phyloP scores from a whole-genome alignment of 1,140 invertebrate genomes.

The Diabrotica undecimpunctata region DNA sequence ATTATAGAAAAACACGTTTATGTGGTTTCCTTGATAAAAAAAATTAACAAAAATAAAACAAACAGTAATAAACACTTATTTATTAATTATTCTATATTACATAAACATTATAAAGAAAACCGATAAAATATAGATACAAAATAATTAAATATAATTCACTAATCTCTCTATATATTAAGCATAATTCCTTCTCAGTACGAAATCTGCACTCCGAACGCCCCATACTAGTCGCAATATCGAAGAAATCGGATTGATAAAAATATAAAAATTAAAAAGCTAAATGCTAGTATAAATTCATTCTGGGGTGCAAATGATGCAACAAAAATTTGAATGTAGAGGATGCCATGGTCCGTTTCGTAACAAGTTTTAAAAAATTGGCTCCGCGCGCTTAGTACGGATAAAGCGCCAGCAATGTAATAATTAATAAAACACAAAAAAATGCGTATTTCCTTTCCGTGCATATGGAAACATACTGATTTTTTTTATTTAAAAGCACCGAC shows the following conservation, averaged over 20 bases:
- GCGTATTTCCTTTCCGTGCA: too few relatives aligned
- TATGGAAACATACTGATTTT: too few relatives aligned
- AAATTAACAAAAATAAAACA: too few relatives aligned
- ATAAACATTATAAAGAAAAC: not conserved
- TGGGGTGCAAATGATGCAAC: not conserved
- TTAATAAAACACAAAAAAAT: too few relatives aligned
- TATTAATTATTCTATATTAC: not conserved
- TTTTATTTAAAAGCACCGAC: too few relatives aligned
- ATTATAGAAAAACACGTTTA: too few relatives aligned
- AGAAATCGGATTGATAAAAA: not conserved
- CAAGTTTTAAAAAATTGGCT: too few relatives aligned
- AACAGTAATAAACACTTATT: too few relatives aligned
- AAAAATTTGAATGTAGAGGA: not conserved
- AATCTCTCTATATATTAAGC: not conserved
- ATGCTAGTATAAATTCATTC: not conserved
- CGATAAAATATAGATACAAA: conserved; percentile 3
- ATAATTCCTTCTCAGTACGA: not conserved
- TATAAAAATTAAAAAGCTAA: not conserved
- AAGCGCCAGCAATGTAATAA: too few relatives aligned
- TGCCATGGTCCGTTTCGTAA: too few relatives aligned
- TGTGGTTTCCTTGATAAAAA: too few relatives aligned
- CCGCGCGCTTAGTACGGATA: too few relatives aligned
- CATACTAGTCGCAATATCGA: not conserved
- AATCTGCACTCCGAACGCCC: not conserved
- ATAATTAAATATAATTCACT: not conserved